phyloP scores from a whole-genome alignment of 2,797 vertebrate genomes.

The Scomberomorus guttatus region DNA sequence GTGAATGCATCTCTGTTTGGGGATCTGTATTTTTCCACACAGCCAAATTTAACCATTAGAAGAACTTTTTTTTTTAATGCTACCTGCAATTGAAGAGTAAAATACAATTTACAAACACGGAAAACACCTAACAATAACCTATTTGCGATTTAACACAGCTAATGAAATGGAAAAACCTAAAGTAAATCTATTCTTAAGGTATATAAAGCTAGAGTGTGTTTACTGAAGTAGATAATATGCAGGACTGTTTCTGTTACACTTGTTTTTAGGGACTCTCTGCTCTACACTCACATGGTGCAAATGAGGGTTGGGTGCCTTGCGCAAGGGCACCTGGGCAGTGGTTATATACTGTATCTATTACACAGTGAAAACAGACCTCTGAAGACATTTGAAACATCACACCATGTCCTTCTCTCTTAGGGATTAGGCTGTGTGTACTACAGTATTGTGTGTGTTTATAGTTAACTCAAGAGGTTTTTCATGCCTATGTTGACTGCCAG shows the following conservation, averaged over 20 bases:
- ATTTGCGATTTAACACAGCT: neutral
- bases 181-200: neutral
- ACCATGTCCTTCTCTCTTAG: neutral
- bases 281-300: neutral
- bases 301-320: neutral
- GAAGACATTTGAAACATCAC: neutral
- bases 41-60: neutral
- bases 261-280: too few species aligned
- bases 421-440: neutral
- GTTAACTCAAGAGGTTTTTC: neutral
- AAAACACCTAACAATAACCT: neutral
- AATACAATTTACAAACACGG: neutral
- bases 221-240: conserved; percentile 11
- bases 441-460: neutral
- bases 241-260: neutral
- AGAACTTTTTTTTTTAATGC: neutral
- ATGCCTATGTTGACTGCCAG: neutral
- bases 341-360: neutral
- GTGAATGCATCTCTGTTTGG: neutral
- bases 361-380: neutral
- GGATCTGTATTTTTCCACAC: neutral
- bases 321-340: neutral
- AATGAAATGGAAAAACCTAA: neutral
- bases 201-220: neutral
- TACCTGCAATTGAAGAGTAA: neutral